A percentile compares a stretch with the other conserved stretches of the same genome.
phyloP scores from a whole-genome alignment of 2,797 vertebrate species.

The Anableps anableps region DNA sequence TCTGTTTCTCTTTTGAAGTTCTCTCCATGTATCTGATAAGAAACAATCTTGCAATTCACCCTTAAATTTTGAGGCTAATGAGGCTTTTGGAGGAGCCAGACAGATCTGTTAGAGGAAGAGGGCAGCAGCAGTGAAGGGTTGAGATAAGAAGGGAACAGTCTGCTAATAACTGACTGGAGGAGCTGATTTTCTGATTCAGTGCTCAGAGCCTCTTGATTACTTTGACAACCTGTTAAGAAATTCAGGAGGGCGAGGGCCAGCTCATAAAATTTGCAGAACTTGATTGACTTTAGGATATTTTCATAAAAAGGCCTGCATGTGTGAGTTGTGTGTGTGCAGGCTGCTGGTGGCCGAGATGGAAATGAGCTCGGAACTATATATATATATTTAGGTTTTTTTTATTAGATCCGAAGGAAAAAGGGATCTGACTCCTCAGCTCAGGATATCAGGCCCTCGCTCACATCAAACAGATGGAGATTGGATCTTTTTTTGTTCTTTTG shows the following conservation, averaged over 20 bases:
- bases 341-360: background rate
- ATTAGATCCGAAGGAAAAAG: slow-evolving; percentile 15
- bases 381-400: slow-evolving; percentile 13
- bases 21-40: slow-evolving; percentile 18
- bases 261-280: slow-evolving; percentile 96
- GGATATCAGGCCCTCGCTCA: slow-evolving; percentile 5
- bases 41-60: slow-evolving; percentile 28
- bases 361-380: slow-evolving; percentile 12
- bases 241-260: slow-evolving; percentile 87
- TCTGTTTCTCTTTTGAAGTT: slow-evolving; percentile 11
- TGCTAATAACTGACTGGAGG: slow-evolving; percentile 40
- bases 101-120: slow-evolving; percentile 14
- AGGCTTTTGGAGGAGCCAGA: slow-evolving; percentile 25
- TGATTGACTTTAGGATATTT: slow-evolving; percentile 94
- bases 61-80: slow-evolving; percentile 38
- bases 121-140: slow-evolving; percentile 19
- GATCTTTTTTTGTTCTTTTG: slow-evolving; percentile 18
- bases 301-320: slow-evolving; percentile 84
- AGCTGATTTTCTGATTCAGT: slow-evolving; percentile 88
- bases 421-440: slow-evolving; percentile 13
- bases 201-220: slow-evolving; percentile 86
- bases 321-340: background rate
- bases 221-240: slow-evolving; percentile 92
- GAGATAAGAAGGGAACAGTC: slow-evolving; percentile 39
- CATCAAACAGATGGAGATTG: slow-evolving; percentile 31